These are phyloP conservation scores for Magallana gigas DNA, from an alignment of 1,140 invertebrate species.

Conservation along the genomic window DNA sequence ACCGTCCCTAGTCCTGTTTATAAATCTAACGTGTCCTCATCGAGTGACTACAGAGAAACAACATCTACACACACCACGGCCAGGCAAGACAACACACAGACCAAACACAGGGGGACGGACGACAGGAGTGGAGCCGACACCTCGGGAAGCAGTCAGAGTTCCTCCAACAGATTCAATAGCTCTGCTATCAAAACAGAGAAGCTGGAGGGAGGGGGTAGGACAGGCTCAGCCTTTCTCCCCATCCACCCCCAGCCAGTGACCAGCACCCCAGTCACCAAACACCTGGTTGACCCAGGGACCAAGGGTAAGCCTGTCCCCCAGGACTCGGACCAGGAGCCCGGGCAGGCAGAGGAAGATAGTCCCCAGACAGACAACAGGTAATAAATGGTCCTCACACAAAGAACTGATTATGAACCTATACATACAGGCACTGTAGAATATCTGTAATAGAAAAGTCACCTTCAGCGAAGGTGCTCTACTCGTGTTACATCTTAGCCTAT, in stretches of 20 bases:
- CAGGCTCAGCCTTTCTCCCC: conserved; percentile 70
- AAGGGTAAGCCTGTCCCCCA: neutral
- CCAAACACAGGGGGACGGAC: neutral
- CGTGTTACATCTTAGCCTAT: no score
- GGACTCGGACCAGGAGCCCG: neutral
- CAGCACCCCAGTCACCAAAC: neutral
- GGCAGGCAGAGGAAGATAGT: neutral
- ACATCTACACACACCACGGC: neutral
- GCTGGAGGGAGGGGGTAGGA: conserved; percentile 48
- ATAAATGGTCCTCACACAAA: neutral
- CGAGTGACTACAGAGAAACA: neutral
- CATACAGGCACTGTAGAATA: no score
- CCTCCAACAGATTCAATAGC: neutral
- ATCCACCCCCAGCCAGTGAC: conserved; percentile 76
- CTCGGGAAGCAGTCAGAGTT: neutral
- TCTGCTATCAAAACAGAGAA: conserved; percentile 64
- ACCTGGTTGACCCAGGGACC: neutral
- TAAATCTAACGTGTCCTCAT: neutral
- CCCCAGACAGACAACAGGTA: neutral
- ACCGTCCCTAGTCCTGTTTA: neutral
- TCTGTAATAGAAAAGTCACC: no score
- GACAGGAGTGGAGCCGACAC: neutral
- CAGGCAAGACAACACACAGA: neutral
- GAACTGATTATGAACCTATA: neutral
- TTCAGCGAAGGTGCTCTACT: no score